phyloP scores from a whole-genome alignment of 1,140 invertebrate species.

The Drosophila murphyi region DNA sequence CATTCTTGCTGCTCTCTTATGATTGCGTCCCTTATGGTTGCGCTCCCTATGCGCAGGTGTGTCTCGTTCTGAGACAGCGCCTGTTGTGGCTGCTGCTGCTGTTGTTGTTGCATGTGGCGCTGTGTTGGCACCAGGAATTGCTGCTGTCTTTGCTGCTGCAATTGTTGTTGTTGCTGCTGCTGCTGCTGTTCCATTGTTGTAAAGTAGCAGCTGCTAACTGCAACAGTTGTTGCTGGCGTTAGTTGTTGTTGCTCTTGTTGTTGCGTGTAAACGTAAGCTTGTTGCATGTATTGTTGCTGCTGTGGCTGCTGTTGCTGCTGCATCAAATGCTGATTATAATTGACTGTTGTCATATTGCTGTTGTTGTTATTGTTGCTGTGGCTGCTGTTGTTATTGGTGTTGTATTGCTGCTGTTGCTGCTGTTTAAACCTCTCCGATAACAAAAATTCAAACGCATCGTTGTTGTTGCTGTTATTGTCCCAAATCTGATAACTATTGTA shows the following conservation, averaged over 20 bases:
- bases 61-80: conserved; percentile 20
- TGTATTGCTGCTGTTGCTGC: conserved; percentile 51
- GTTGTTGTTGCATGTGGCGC: conserved; percentile 35
- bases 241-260: conserved; percentile 31
- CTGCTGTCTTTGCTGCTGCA: conserved; percentile 28
- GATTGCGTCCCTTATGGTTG: conserved; percentile 32
- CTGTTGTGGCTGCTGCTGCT: conserved; percentile 49
- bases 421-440: conserved; percentile 52
- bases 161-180: conserved; percentile 39
- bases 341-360: conserved; percentile 39
- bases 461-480: conserved; percentile 41
- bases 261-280: conserved; percentile 22
- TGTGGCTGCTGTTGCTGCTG: conserved; percentile 52
- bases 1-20: conserved; percentile 30
- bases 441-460: conserved; percentile 44
- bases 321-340: conserved; percentile 47
- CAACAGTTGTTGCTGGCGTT: conserved; percentile 55
- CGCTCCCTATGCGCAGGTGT: conserved; percentile 3
- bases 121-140: conserved; percentile 53
- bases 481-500: conserved; percentile 64
- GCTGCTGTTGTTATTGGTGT: conserved; percentile 42
- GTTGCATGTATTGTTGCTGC: conserved; percentile 42
- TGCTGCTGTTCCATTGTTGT: conserved; percentile 44
- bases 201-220: conserved; percentile 50
- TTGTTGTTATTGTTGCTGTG: conserved; percentile 48